Evolutionary conservation across 2,888 invertebrate species (phyloP).

Genomic region (Norana najaformis): DNA sequence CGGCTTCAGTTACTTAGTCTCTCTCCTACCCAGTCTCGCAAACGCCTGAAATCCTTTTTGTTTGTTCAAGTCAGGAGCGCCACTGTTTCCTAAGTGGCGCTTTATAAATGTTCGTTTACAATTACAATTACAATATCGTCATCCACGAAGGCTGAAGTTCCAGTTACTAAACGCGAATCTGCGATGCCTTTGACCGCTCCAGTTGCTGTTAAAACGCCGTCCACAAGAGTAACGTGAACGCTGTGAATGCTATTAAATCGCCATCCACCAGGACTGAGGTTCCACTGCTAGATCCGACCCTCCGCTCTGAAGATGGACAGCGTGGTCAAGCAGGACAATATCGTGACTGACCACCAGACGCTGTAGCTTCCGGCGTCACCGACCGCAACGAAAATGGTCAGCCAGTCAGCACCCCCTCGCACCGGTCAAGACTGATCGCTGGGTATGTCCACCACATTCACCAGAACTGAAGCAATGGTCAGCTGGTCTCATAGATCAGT

Average conservation of each 20-base stretch:
- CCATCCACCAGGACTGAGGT: not conserved
- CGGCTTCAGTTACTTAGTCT: too few species aligned
- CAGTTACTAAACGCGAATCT: too few species aligned
- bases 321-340: not conserved
- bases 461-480: not conserved
- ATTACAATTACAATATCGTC: too few species aligned
- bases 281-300: not conserved
- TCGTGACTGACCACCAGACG: not conserved
- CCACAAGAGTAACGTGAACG: not conserved
- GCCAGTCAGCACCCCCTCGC: slow-evolving; percentile 5
- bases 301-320: not conserved
- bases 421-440: slow-evolving; percentile 13
- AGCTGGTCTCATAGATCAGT: not conserved
- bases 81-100: too few species aligned
- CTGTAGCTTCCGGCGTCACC: slow-evolving; percentile 6
- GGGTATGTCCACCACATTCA: not conserved
- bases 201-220: too few species aligned
- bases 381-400: slow-evolving; percentile 4
- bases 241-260: not conserved
- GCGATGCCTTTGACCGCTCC: too few species aligned
- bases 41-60: too few species aligned
- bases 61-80: too few species aligned
- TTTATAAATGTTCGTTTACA: too few species aligned
- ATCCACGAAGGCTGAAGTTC: too few species aligned
- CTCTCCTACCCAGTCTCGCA: too few species aligned